Percentiles rank a stretch among this genome's conserved stretches.
phyloP scores from a whole-genome alignment of 2,797 vertebrate species.

The Sphaeramia orbicularis region DNA sequence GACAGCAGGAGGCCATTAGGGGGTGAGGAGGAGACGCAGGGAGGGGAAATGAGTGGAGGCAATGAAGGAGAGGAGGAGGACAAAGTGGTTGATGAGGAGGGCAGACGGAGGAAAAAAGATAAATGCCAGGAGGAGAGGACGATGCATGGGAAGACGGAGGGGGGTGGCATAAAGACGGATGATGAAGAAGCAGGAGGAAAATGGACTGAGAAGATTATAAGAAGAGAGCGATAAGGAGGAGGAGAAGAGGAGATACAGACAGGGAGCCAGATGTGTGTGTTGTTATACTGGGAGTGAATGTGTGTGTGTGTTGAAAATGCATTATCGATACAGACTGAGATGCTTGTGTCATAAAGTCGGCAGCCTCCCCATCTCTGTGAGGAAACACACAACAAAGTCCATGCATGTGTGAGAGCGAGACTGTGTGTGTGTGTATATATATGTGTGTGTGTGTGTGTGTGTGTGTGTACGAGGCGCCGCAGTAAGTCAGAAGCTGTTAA shows the following conservation, averaged over 20 bases:
- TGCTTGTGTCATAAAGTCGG: slow-evolving; percentile 41
- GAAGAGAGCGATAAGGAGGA: slow-evolving; percentile 17
- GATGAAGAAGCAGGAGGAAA: slow-evolving; percentile 11
- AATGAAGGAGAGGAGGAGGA: not conserved
- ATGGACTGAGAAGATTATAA: slow-evolving; percentile 22
- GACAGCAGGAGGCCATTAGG: slow-evolving; percentile 5
- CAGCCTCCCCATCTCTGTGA: slow-evolving; percentile 15
- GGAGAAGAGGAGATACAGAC: not conserved
- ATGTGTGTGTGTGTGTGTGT: slow-evolving; percentile 16
- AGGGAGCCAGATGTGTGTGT: slow-evolving; percentile 12
- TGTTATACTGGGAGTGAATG: too few relatives aligned
- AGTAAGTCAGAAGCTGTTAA: slow-evolving; percentile 54
- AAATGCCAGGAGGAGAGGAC: slow-evolving; percentile 9
- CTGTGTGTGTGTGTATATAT: slow-evolving; percentile 20
- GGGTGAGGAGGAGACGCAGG: not conserved
- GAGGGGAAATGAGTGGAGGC: not conserved
- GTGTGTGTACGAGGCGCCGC: not conserved
- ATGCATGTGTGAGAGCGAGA: not conserved
- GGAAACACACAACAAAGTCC: slow-evolving; percentile 17
- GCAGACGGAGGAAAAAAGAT: not conserved
- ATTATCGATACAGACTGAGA: slow-evolving; percentile 51
- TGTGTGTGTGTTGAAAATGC: slow-evolving; percentile 45
- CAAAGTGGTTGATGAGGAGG: not conserved
- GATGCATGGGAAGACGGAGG: slow-evolving; percentile 7
- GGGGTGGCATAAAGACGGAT: slow-evolving; percentile 16